Evolutionary conservation across 2,888 invertebrate genomes (phyloP).

Genomic region (Macrosoma leucophasiata): DNA sequence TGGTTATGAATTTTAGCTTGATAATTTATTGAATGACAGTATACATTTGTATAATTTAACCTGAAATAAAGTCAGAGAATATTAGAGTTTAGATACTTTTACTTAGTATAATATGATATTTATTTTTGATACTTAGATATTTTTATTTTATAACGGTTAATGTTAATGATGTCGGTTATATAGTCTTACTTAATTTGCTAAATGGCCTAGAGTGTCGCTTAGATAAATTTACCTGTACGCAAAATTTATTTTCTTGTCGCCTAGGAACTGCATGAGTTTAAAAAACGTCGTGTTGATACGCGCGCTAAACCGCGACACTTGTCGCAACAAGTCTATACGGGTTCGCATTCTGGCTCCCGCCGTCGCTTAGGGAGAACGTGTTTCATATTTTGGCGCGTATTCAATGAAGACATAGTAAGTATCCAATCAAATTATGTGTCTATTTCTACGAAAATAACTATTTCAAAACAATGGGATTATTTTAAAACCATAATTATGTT

Average conservation of each 20-base stretch:
- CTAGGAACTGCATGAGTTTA: neutral
- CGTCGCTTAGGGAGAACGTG: neutral
- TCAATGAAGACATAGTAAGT: constrained; percentile 1
- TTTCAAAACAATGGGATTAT: neutral
- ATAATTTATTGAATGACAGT: no score
- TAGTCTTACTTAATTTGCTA: no score
- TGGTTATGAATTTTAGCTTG: no score
- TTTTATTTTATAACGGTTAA: no score
- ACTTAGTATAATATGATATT: no score
- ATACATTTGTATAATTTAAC: no score
- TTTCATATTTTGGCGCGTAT: neutral
- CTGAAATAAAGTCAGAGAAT: no score
- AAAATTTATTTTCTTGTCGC: constrained; percentile 1
- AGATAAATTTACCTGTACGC: no score
- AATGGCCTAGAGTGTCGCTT: no score
- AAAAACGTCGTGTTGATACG: neutral
- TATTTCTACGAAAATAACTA: neutral
- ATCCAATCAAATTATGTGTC: neutral
- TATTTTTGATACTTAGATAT: no score
- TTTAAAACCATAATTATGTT: neutral
- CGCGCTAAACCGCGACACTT: neutral
- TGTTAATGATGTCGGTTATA: no score
- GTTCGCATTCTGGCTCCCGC: neutral
- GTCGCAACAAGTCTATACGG: neutral
- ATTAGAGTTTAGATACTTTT: no score